Evolutionary conservation across 2,797 vertebrate genomes (phyloP).

Genomic region (Artibeus jamaicensis): DNA sequence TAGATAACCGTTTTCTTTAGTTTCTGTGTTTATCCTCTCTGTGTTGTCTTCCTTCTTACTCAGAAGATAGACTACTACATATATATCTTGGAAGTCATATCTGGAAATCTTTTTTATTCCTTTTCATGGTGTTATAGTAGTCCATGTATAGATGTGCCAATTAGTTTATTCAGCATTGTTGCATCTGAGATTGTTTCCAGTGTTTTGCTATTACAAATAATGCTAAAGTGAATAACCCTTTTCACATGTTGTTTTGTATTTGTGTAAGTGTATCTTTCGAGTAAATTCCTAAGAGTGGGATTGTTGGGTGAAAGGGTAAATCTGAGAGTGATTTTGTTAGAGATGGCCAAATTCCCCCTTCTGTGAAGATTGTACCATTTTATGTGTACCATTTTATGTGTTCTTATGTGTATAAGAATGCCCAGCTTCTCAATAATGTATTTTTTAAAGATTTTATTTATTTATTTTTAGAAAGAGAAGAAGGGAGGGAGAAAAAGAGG

Average conservation of each 20-base stretch:
- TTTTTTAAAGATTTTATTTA: no score
- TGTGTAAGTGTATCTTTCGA: background rate
- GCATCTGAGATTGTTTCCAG: background rate
- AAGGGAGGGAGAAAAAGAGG: no score
- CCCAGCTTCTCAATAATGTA: background rate
- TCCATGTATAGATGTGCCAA: background rate
- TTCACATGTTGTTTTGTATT: background rate
- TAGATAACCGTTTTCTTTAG: conserved; percentile 9
- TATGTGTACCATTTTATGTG: no score
- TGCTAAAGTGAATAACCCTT: background rate
- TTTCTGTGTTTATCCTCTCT: background rate
- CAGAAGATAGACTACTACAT: background rate
- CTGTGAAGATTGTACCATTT: background rate
- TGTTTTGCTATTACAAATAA: conserved; percentile 20
- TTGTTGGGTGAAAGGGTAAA: background rate
- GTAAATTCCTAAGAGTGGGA: background rate
- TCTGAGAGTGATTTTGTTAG: background rate
- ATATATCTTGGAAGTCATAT: background rate
- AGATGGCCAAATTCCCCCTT: background rate
- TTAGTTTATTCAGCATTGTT: background rate
- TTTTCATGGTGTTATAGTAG: background rate
- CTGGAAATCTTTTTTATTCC: background rate
- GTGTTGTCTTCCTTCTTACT: background rate
- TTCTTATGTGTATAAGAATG: background rate
- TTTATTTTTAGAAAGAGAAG: no score